A percentile compares a stretch with the other conserved stretches of the same genome.
phyloP scores from a whole-genome alignment of 2,113 vertebrate species.

The Narcine bancroftii region DNA sequence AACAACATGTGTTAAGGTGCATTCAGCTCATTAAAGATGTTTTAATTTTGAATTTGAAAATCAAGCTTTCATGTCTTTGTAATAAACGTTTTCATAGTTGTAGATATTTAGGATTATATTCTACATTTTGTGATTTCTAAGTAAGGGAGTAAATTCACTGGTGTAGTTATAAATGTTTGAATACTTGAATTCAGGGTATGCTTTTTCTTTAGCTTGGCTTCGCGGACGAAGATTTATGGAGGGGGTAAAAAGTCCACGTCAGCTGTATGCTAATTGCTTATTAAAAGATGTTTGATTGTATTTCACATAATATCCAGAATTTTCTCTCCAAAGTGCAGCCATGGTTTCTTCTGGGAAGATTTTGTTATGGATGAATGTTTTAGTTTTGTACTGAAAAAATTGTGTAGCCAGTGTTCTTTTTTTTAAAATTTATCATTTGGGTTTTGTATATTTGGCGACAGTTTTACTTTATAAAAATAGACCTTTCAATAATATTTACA shows the following conservation, averaged over 20 bases:
- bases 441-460: no score
- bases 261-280: no score
- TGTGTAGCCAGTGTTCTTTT: no score
- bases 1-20: background rate
- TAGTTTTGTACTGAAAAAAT: no score
- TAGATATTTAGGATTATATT: background rate
- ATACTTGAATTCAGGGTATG: background rate
- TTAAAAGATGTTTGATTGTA: no score
- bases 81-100: no score
- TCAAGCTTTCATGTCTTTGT: no score
- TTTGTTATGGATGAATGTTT: background rate
- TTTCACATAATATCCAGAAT: background rate
- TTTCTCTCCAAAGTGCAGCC: background rate
- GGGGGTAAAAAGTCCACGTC: no score
- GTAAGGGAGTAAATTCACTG: background rate
- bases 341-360: background rate
- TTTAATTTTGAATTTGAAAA: background rate
- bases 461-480: no score
- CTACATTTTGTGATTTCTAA: background rate
- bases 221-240: no score
- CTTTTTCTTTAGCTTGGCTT: background rate
- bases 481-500: no score
- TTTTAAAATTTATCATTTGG: no score
- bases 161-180: background rate
- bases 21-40: background rate